These are phyloP conservation scores for Grammomys surdaster DNA, from an alignment of 2,113 vertebrate genomes.

Conservation along the genomic window DNA sequence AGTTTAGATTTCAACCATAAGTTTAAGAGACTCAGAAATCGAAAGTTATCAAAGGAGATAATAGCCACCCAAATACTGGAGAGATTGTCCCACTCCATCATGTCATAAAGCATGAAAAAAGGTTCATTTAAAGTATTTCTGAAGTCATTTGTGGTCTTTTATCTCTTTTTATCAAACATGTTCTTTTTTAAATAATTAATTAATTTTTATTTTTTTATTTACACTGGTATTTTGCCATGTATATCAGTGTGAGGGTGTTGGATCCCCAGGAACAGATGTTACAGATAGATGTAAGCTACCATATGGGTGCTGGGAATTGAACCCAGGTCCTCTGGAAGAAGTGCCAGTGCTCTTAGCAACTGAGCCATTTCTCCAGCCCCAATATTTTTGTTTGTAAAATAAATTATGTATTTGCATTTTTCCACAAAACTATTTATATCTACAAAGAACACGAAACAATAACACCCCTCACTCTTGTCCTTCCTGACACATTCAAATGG, in stretches of 20 bases:
- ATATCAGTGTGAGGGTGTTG: too few species aligned
- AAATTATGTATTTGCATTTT: not conserved
- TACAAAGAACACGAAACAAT: not conserved
- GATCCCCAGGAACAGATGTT: too few species aligned
- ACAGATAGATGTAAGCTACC: too few species aligned
- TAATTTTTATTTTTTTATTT: too few species aligned
- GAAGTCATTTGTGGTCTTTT: not conserved
- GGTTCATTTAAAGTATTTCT: not conserved
- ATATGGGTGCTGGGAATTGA: too few species aligned
- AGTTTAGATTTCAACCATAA: slow-evolving; percentile 35
- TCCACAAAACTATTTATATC: not conserved
- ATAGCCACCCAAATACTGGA: not conserved
- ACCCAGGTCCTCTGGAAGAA: too few species aligned
- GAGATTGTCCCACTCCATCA: not conserved
- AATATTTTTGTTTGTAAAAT: not conserved
- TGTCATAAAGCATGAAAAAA: not conserved
- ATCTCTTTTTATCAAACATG: not conserved
- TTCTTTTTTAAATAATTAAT: too few species aligned
- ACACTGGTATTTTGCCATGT: too few species aligned
- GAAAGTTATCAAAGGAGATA: not conserved
- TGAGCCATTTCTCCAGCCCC: too few species aligned
- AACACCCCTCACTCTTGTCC: not conserved
- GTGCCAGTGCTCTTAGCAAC: too few species aligned
- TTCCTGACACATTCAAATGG: too few species aligned
- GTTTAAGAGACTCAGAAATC: not conserved